Conservation (phyloP, 2,888 invertebrate genomes). For the Papilio gigon region DNA sequence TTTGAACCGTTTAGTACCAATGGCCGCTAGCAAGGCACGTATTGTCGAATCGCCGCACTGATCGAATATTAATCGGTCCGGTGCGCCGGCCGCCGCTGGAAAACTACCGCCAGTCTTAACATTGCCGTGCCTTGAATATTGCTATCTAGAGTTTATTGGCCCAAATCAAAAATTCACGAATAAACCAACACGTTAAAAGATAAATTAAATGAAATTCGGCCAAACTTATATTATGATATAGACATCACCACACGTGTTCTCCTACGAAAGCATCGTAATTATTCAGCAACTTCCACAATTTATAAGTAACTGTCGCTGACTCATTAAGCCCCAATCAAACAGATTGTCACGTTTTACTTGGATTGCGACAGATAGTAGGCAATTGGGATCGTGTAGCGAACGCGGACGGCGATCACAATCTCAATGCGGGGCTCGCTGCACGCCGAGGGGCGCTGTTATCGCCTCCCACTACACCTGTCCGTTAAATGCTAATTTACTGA, state of each 20-base stretch:
- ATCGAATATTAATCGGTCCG: conserved; percentile 38
- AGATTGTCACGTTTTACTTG: conserved; percentile 46
- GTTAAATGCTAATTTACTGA: conserved; percentile 55
- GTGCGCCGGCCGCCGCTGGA: conserved; percentile 31
- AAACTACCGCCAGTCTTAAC: conserved; percentile 41
- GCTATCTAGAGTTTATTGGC: conserved; percentile 11
- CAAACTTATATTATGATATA: not conserved
- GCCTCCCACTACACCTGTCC: conserved; percentile 61
- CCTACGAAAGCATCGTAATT: not conserved
- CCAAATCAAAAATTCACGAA: conserved; percentile 39
- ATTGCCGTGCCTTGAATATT: not conserved
- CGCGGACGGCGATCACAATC: conserved; percentile 67
- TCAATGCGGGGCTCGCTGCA: conserved; percentile 62
- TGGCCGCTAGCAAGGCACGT: conserved; percentile 28
- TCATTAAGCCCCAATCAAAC: conserved; percentile 46
- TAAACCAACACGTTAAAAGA: conserved; percentile 22
- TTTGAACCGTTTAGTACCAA: conserved; percentile 23
- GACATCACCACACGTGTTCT: not conserved
- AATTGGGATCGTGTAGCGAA: conserved; percentile 53
- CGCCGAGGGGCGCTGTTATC: conserved; percentile 64
- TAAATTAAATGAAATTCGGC: not conserved
- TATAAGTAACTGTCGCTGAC: conserved; percentile 40
- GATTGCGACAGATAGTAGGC: conserved; percentile 46
- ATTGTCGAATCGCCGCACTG: conserved; percentile 31
- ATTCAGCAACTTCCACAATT: not conserved